phyloP scores from a whole-genome alignment of 2,797 vertebrate species.

The Okamejei kenojei region DNA sequence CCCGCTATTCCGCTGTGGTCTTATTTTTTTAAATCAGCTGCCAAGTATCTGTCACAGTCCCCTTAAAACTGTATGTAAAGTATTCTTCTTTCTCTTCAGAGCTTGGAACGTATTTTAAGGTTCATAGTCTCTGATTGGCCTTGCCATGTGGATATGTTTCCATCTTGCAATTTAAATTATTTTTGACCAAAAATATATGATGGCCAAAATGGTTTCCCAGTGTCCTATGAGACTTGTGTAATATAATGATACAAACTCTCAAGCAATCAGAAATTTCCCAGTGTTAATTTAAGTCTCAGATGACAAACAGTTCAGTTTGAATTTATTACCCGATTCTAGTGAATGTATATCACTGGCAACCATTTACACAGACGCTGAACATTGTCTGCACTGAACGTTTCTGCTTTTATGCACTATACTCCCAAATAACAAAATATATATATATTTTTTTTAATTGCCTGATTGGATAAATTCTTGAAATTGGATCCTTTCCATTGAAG shows the following conservation, averaged over 20 bases:
- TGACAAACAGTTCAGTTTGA: background rate
- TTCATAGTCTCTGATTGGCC: background rate
- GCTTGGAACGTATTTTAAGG: background rate
- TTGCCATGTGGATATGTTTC: background rate
- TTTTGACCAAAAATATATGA: background rate
- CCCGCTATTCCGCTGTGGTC: background rate
- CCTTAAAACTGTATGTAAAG: background rate
- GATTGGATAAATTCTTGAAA: background rate
- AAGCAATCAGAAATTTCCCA: background rate
- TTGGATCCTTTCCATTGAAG: background rate
- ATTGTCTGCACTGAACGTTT: too few species aligned
- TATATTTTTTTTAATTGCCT: background rate
- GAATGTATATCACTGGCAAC: background rate
- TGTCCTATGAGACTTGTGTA: background rate
- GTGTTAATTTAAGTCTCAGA: background rate
- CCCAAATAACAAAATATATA: background rate
- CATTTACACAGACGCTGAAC: too few species aligned
- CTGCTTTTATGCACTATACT: background rate
- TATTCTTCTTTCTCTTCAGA: background rate
- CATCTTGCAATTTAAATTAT: background rate
- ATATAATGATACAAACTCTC: background rate
- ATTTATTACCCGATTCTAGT: background rate
- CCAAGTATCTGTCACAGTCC: background rate
- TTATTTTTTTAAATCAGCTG: too few species aligned
- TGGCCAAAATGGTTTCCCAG: background rate